Percentiles rank a stretch among this genome's conserved stretches.
phyloP scores from a whole-genome alignment of 2,888 invertebrate species.

The Acleris cristana region DNA sequence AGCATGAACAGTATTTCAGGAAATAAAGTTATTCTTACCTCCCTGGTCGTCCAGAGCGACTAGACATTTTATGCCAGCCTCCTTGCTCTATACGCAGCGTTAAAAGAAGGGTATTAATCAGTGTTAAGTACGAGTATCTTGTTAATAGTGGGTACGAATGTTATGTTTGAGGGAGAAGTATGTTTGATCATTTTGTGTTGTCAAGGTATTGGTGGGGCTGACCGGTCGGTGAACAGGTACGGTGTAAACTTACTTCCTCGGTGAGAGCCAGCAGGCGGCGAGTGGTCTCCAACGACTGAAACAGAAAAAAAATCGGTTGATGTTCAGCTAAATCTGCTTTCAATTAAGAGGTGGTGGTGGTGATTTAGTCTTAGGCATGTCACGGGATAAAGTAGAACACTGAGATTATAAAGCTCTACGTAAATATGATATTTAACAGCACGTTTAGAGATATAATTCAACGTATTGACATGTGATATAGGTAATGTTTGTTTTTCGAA shows the following conservation, averaged over 20 bases:
- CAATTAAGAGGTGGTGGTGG: neutral
- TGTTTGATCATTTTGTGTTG: slow-evolving; percentile 33
- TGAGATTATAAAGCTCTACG: no score
- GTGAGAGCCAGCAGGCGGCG: slow-evolving; percentile 91
- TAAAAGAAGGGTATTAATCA: slow-evolving; percentile 36
- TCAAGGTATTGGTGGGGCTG: slow-evolving; percentile 15
- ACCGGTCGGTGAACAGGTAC: slow-evolving; percentile 10
- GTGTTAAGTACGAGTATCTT: slow-evolving; percentile 24
- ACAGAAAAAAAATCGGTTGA: slow-evolving; percentile 50
- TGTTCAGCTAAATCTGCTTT: neutral
- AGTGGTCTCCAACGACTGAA: slow-evolving; percentile 91
- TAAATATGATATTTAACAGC: no score
- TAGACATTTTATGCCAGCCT: slow-evolving; percentile 97
- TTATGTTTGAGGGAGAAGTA: slow-evolving; percentile 24
- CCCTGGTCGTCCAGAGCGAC: slow-evolving; percentile 98
- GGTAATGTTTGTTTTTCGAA: no score
- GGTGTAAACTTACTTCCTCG: slow-evolving; percentile 73
- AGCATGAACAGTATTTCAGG: slow-evolving; percentile 15
- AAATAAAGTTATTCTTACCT: slow-evolving; percentile 87
- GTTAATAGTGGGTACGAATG: slow-evolving; percentile 23
- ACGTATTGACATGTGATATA: no score
- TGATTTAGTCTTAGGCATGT: no score
- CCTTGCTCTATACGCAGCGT: slow-evolving; percentile 90
- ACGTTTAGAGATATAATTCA: no score
- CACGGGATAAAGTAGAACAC: no score